These are phyloP conservation scores for Oxycera nigricornis DNA, from an alignment of 2,888 invertebrate species.

Conservation along the genomic window DNA sequence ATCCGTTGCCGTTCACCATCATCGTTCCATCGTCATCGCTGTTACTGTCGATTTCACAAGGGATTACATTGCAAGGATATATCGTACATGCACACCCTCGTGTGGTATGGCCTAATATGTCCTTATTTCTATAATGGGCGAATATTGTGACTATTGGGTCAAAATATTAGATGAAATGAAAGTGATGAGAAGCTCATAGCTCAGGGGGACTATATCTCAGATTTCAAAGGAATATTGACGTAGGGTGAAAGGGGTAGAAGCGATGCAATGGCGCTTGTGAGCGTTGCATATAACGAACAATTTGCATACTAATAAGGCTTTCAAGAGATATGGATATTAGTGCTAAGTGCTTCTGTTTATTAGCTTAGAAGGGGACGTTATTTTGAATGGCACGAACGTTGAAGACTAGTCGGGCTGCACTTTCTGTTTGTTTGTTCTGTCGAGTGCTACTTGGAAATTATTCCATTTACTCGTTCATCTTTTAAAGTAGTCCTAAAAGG, in stretches of 20 bases:
- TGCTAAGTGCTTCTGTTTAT: not conserved
- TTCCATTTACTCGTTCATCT: too few relatives aligned
- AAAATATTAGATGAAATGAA: not conserved
- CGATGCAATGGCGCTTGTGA: not conserved
- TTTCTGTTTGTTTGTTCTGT: too few relatives aligned
- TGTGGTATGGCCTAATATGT: not conserved
- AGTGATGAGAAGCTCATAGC: not conserved
- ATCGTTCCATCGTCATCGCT: not conserved
- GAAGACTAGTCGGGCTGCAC: too few relatives aligned
- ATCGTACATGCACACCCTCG: not conserved
- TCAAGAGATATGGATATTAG: not conserved
- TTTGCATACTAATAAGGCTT: not conserved
- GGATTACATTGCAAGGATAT: not conserved
- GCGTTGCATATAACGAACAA: not conserved
- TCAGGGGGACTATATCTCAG: not conserved
- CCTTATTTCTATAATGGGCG: not conserved
- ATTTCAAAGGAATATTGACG: not conserved
- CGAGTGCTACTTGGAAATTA: too few relatives aligned
- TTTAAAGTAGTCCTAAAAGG: too few relatives aligned
- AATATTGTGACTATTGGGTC: not conserved
- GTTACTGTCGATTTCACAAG: not conserved
- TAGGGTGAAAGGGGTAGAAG: not conserved
- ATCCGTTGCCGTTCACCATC: too few relatives aligned
- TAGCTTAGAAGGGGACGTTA: too few relatives aligned
- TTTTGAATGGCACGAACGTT: too few relatives aligned